Evolutionary conservation across 2,113 vertebrate genomes (phyloP).

Genomic region (Periophthalmus modestus): DNA sequence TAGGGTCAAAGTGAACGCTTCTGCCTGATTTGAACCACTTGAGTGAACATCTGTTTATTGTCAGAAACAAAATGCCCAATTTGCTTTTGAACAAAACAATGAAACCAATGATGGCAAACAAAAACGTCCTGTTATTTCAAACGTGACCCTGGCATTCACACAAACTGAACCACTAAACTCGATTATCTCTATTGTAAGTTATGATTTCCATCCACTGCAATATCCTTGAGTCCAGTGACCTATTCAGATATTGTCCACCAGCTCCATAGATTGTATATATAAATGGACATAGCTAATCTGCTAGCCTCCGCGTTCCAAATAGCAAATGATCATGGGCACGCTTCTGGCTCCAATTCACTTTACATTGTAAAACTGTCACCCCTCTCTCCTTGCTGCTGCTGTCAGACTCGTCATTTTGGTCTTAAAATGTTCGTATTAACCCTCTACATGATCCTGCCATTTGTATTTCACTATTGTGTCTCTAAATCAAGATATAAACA

Average conservation of each 20-base stretch:
- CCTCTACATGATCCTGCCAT: too few relatives aligned
- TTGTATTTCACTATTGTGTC: too few relatives aligned
- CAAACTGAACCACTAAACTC: neutral
- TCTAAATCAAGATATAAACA: too few relatives aligned
- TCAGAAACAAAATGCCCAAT: neutral
- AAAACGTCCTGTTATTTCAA: neutral
- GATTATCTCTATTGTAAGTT: neutral
- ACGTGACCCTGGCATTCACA: neutral
- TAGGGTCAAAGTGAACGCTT: neutral
- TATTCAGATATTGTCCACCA: conserved; percentile 29
- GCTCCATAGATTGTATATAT: conserved; percentile 4
- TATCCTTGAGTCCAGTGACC: conserved; percentile 24
- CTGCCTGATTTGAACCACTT: neutral
- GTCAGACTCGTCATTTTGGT: too few relatives aligned
- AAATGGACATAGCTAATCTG: too few relatives aligned
- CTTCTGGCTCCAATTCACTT: too few relatives aligned
- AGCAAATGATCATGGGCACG: too few relatives aligned
- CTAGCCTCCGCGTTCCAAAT: too few relatives aligned
- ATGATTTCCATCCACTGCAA: neutral
- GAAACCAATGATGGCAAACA: neutral
- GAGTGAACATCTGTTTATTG: neutral
- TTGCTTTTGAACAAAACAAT: neutral
- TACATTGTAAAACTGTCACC: too few relatives aligned
- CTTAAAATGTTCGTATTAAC: too few relatives aligned
- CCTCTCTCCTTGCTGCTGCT: too few relatives aligned